Conservation (phyloP, 2,797 vertebrate genomes). For the Gadopsis bispinosus region DNA sequence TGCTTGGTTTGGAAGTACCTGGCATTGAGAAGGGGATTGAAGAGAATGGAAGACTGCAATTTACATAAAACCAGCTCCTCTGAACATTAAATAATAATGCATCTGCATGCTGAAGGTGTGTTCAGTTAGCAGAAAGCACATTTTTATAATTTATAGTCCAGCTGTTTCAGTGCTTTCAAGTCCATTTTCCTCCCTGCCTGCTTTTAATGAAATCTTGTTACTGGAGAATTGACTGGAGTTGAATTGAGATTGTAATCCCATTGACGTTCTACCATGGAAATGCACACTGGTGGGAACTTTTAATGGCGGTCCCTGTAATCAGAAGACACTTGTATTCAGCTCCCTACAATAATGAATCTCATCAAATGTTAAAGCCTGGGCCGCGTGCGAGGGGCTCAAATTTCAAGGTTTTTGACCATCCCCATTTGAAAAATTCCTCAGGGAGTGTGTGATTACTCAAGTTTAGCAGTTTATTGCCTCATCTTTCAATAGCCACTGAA, state of each 20-base stretch:
- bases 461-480: conserved; percentile 99
- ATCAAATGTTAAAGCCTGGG: conserved; percentile 93
- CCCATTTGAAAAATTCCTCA: conserved; percentile 95
- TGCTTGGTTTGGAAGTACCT: conserved; percentile 96
- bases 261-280: conserved; percentile 93
- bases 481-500: conserved; percentile 99
- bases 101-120: conserved; percentile 97
- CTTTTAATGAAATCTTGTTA: conserved; percentile 99
- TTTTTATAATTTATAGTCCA: conserved; percentile 99
- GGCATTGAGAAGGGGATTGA: conserved; percentile 93
- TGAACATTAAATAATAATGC: conserved; percentile 99
- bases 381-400: conserved; percentile 90
- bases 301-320: conserved; percentile 95
- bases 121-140: conserved; percentile 98
- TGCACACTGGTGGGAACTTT: conserved; percentile 94
- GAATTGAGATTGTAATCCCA: conserved; percentile 99
- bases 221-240: conserved; percentile 98
- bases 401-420: conserved; percentile 99
- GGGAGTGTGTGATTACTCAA: conserved; percentile 99
- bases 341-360: conserved; percentile 97
- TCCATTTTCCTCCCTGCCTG: conserved; percentile 96
- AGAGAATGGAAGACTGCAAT: conserved; percentile 95
- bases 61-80: conserved; percentile 98
- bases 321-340: conserved; percentile 97
- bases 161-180: conserved; percentile 97